Evolutionary conservation across 2,888 invertebrate genomes (phyloP), one percentile per base, ranked within the genome.

Genomic region (Tipula unca): DNA sequence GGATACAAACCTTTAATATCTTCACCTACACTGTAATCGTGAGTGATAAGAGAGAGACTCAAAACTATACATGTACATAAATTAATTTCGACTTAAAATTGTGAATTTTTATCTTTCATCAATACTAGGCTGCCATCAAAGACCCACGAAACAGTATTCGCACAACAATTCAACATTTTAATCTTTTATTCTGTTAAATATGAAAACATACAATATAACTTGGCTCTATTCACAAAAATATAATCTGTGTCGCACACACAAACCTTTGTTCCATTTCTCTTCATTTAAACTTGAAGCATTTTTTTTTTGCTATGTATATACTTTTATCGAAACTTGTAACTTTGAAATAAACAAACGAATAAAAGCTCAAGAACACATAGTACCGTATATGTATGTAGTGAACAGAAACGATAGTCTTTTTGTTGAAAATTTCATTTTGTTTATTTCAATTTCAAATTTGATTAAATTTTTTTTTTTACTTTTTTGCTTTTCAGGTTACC

Each of bases 401-500:
- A 69, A 69, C 48, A n/a, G 48, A 25, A 69, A 10, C 69, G 69
- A 6, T 20, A 69, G 69, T 69, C 69, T 69, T 69, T 69, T 25
- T 25, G 69, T 69, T 25, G 10, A 69, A 69, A 69, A 25, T 69
- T 69, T 69, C 69, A 69, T 69, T 69, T 69, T 25, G 69, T 69
- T 69, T 69, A 69, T 69, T 69, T 69, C 69, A 69, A 69, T 69
- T 69, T 69, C 69, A 69, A 69, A 69, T 69, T 69, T 69, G 69
- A 69, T 69, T 69, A 69, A 69, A 69, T 69, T 69, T 69, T 69
- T 69, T 69, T 48, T 17, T 48, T 48, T 48, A n/a, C 5, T 17
- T 17, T 17, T 48, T 48, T 17, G 17, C 48, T 13, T 48, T 48
- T 5, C n/a, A 48, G 48, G 10, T 54, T 54, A 54, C 48, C 69